Evolutionary conservation across 2,888 invertebrate species (phyloP), one percentile per base, ranked within the genome.

Genomic region (Ormyrus rosae): DNA sequence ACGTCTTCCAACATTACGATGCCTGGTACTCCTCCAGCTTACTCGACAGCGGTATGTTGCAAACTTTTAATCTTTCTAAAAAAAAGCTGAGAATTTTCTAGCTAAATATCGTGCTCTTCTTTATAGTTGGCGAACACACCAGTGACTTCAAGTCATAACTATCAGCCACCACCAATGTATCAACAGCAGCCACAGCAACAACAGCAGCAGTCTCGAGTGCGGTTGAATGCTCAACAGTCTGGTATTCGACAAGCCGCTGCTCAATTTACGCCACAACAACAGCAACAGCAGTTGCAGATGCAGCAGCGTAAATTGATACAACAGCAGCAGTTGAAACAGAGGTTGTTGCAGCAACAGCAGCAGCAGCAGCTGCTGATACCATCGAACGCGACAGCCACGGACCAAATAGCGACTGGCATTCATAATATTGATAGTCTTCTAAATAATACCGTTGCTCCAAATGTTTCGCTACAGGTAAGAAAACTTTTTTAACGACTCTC

Each of bases 381-480:
- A 74, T 95, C 96, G 89, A 95, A 94, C 89, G 95, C 95, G 79
- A 95, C 94, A 83, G 92, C 93, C 56, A 92, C 92, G 82, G 92
- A 92, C 84, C 92, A 93, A 88, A 91, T 92, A 82, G 91, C 92
- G 81, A 90, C 92, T 61, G 91, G 91, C 72, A 91, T 93, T 84
- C 93, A 93, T 83, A 97, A 96, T 87, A 96, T 98, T 86, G 96
- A 95, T 89, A 96, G 95, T 82, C 93, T 98, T 85, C 93, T 97
- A 87, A 96, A 96, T 89, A 95, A 95, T 86, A 95, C 95, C 68
- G 96, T 96, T 83, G 96, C 97, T 76, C 96, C 96, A 72, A 98
- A 98, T 91, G 98, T 98, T 74, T 95, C 97, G 82, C 92, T 98
- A 84, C 95, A 96, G 90, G 92, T 93, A 87, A 84, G n/a, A 55